Percentiles rank a stretch among this genome's conserved stretches.
Conservation (phyloP, 2,888 invertebrate species). For the Stenoptilia bipunctidactyla region DNA sequence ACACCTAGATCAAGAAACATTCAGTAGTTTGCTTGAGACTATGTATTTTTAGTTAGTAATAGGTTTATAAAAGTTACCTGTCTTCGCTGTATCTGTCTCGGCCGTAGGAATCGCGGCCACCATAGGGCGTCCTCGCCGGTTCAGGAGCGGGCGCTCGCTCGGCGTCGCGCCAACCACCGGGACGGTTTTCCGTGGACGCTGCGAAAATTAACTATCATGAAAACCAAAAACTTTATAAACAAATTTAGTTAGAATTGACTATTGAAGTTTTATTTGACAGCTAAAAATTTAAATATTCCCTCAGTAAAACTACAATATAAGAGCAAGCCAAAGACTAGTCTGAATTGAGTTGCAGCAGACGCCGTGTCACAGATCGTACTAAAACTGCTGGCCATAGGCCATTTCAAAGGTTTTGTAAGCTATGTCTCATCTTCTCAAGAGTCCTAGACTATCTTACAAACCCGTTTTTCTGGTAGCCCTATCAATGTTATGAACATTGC, state of each 20-base stretch:
- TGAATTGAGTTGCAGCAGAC: slow-evolving; percentile 80
- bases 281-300: too few relatives aligned
- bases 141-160: slow-evolving; percentile 42
- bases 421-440: slow-evolving; percentile 53
- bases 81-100: slow-evolving; percentile 45
- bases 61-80: too few relatives aligned
- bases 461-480: slow-evolving; percentile 78
- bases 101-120: slow-evolving; percentile 60
- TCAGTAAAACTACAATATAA: too few relatives aligned
- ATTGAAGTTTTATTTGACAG: too few relatives aligned
- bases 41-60: too few relatives aligned
- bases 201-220: slow-evolving; percentile 10
- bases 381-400: slow-evolving; percentile 75
- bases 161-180: slow-evolving; percentile 66
- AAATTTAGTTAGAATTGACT: neutral
- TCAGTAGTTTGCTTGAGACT: too few relatives aligned
- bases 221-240: neutral
- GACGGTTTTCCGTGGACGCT: slow-evolving; percentile 56
- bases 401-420: slow-evolving; percentile 71
- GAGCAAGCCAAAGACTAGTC: slow-evolving; percentile 81
- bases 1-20: too few relatives aligned
- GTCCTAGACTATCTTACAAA: slow-evolving; percentile 59
- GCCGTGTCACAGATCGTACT: slow-evolving; percentile 78
- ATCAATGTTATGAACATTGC: slow-evolving; percentile 69
- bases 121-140: slow-evolving; percentile 55